phyloP scores from a whole-genome alignment of 2,113 vertebrate genomes.

The Neofelis nebulosa region DNA sequence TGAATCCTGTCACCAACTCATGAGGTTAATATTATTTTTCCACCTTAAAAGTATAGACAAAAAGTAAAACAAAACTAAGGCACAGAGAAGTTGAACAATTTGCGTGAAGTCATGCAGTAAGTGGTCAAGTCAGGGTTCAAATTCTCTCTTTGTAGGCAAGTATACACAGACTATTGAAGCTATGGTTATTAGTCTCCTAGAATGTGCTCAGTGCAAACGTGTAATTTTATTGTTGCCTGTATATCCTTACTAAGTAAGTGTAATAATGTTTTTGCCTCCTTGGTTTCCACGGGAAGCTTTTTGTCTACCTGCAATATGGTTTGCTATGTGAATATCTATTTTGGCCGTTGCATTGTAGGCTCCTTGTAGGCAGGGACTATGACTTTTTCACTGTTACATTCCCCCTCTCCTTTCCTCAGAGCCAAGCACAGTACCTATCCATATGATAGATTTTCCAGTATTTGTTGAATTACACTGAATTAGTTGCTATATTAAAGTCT shows the following conservation, averaged over 20 bases:
- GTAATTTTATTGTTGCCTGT: neutral
- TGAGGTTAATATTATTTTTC: neutral
- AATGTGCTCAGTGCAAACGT: neutral
- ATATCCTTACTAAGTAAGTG: neutral
- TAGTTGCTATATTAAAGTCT: constrained; percentile 61
- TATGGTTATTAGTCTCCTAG: constrained; percentile 55
- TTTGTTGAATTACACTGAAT: constrained; percentile 22
- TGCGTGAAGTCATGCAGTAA: neutral
- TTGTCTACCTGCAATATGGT: neutral
- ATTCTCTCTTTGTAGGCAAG: neutral
- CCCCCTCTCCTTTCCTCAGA: neutral
- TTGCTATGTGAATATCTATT: neutral
- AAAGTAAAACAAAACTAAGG: neutral
- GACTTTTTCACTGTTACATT: neutral
- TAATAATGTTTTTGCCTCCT: neutral
- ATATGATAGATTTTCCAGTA: neutral
- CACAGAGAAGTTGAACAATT: neutral
- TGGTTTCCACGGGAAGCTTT: neutral
- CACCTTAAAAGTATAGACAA: neutral
- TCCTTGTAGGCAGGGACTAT: neutral
- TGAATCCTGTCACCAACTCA: neutral
- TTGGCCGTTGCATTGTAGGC: neutral
- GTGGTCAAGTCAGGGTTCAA: constrained; percentile 23
- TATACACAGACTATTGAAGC: neutral
- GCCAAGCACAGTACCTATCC: neutral